phyloP scores from a whole-genome alignment of 1,140 invertebrate species.

The Atta colombica region DNA sequence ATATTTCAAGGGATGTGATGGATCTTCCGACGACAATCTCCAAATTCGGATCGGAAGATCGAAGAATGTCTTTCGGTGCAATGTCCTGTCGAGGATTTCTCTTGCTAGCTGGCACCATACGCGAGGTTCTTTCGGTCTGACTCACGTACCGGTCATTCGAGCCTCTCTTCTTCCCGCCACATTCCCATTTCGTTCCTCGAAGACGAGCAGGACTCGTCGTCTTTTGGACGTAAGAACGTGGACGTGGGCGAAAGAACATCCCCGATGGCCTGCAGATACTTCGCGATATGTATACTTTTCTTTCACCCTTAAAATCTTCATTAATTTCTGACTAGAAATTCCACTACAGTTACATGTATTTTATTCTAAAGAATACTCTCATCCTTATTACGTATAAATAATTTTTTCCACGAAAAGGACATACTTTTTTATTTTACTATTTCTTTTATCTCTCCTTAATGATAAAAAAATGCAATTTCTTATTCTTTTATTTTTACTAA shows the following conservation, averaged over 20 bases:
- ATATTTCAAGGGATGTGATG: constrained; percentile 34
- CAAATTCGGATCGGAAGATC: constrained; percentile 71
- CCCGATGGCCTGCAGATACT: constrained; percentile 39
- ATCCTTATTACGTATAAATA: background rate
- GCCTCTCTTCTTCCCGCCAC: constrained; percentile 38
- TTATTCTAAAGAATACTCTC: background rate
- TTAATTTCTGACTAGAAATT: constrained; percentile 5
- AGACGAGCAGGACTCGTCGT: constrained; percentile 66
- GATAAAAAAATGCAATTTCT: background rate
- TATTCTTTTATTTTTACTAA: background rate
- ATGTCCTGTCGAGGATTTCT: constrained; percentile 75
- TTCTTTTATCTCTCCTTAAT: background rate
- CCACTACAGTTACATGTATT: background rate
- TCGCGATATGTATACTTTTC: background rate
- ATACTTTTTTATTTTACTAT: background rate
- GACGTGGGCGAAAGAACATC: constrained; percentile 71
- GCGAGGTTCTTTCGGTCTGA: constrained; percentile 77
- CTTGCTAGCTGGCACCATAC: constrained; percentile 67
- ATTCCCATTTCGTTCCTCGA: constrained; percentile 69
- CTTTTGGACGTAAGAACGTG: constrained; percentile 70
- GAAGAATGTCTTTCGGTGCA: constrained; percentile 69
- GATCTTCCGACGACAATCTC: constrained; percentile 39
- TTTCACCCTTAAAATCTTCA: background rate
- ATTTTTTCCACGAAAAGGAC: background rate
- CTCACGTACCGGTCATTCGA: constrained; percentile 79